phyloP scores from a whole-genome alignment of 2,888 invertebrate species.

The Heliconius cydno region DNA sequence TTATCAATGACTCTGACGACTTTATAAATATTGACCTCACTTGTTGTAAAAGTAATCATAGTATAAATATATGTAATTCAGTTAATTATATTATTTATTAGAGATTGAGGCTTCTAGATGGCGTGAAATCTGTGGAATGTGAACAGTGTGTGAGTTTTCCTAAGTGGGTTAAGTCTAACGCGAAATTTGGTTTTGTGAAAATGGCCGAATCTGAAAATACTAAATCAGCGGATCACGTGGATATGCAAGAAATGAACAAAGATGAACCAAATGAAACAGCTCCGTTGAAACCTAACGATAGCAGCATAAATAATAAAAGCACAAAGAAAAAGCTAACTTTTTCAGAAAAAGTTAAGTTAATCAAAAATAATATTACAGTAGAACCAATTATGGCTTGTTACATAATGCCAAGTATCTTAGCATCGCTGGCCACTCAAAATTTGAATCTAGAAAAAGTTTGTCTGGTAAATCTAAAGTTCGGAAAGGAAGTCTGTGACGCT shows the following conservation, averaged over 20 bases:
- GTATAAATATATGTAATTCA: constrained; percentile 51
- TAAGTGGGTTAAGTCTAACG: constrained; percentile 19
- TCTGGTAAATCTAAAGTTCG: constrained; percentile 89
- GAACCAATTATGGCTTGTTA: constrained; percentile 85
- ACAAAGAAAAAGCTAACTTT: constrained; percentile 56
- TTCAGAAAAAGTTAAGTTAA: constrained; percentile 64
- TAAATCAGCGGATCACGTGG: constrained; percentile 41
- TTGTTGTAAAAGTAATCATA: constrained; percentile 51
- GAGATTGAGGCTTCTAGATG: constrained; percentile 37
- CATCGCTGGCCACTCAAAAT: constrained; percentile 91
- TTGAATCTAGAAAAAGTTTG: constrained; percentile 93
- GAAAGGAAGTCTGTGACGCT: constrained; percentile 88
- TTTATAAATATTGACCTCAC: constrained; percentile 62
- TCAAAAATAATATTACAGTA: constrained; percentile 85
- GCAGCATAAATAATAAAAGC: constrained; percentile 45
- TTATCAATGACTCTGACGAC: constrained; percentile 58
- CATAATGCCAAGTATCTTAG: constrained; percentile 85
- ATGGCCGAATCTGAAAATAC: constrained; percentile 44
- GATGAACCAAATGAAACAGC: constrained; percentile 57
- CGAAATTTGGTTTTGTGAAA: constrained; percentile 1
- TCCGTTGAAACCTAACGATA: constrained; percentile 59
- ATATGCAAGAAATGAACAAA: constrained; percentile 53
- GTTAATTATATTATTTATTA: constrained; percentile 56
- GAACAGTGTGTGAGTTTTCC: constrained; percentile 20
- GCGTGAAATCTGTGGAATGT: constrained; percentile 40